Evolutionary conservation across 2,797 vertebrate species (phyloP), one percentile per base, ranked within the genome.

Genomic region (Sebastes ruberrimus): DNA sequence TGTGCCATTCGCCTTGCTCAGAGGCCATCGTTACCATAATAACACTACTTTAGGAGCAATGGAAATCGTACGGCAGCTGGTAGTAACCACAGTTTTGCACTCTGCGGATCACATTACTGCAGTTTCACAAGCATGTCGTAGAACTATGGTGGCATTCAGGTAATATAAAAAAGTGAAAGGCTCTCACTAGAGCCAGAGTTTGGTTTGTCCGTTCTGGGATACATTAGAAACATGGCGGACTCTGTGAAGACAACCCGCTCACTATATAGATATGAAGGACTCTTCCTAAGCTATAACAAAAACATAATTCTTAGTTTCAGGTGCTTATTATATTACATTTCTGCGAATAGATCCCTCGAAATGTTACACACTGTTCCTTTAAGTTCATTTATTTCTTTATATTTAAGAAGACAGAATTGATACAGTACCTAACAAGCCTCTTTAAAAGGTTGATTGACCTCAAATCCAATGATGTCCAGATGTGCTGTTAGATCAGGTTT

Each of bases 41-140:
- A 59, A 59, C 25, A 28, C 27, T 14, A 30, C 8, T 28, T 59
- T 25, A 56, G 53, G 23, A 25, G 53, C 10, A 10, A 25, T 0
- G 11, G 53, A 56, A 13, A 10, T 56, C 11, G 2, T 18, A 49
- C 16, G 1, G 46, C 18, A 8, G 46, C 18, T 49, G 7, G 7
- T 7, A 0, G 7, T 49, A 46, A 49, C 42, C 42, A 46, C 3
- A 0, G 42, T 46, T 46, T 46, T 46, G 42, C 42, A 46, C 42
- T 49, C 42, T 0, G 16, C 6, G 16, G 42, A 16, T 55, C 22
- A 11, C 5, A 0, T 56, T 56, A 25, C 22, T 0, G 53, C 53
- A 56, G 53, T 25, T 56, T 57, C 13, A 16, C 55, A 27, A 28
- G 16, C 16, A 9, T 60, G 16, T 60, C 16, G 8, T 0, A 20